Evolutionary conservation across 2,797 vertebrate species (phyloP), one percentile per base, ranked within the genome.

Genomic region (Aeoliscus strigatus): DNA sequence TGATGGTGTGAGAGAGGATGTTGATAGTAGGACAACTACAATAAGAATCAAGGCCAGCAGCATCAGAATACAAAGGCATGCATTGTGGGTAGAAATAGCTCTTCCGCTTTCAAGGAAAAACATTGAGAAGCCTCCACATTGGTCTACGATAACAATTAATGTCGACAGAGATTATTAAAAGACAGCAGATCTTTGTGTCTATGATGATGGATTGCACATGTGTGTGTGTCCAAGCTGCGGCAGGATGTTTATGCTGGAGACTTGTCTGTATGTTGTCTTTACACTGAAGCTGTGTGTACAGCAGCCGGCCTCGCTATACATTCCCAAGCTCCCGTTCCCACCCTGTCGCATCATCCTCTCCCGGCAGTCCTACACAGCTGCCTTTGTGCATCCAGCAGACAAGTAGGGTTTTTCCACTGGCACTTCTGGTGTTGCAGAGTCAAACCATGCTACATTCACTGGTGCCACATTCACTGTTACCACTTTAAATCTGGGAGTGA

Each of bases 171-270:
- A 69, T 79, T 67, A 79, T 63, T 50, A 41, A 58, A 58, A 75
- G 44, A 55, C 62, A 54, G 56, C 63, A 25, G 21, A 26, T 47
- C 39, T 61, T 26, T 62, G 47, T 70, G 57, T 57, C 24, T 14
- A 9, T 39, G 16, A 9, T 13, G 9, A 36, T 50, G 31, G 21
- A 34, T 37, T 49, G 14, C 8, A 29, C n/a, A 3, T 17, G 21
- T 46, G n/a, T 38, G 25, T 13, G 15, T 35, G 9, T 47, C 15
- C 2, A 35, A 28, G 44, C 45, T 51, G 55, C 62, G 49, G 67
- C 41, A 55, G 79, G 65, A 82, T 75, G 81, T 86, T 82, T 79
- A 45, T 46, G 40, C 56, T 73, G 70, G 24, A n/a, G 43, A 62
- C 37, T 61, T 16, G 2, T 52, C 39, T 30, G 52, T 54, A 17